A percentile compares a stretch with the other conserved stretches of the same genome.
Evolutionary conservation across 2,888 invertebrate genomes (phyloP).

Genomic region (Tanaodytes sp.): DNA sequence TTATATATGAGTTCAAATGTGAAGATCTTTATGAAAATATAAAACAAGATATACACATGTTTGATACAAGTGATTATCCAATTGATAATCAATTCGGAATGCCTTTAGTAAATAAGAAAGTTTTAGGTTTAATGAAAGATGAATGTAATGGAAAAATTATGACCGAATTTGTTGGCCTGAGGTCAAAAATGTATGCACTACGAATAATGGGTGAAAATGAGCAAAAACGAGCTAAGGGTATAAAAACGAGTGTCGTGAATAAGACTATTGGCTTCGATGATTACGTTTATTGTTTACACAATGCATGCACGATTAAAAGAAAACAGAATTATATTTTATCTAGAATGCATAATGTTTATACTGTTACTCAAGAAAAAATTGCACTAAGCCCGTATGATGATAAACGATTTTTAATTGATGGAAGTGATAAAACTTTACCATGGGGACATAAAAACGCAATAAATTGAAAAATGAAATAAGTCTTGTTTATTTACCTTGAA

Average conservation of each 20-base stretch:
- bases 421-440: constrained; percentile 5
- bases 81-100: constrained; percentile 55
- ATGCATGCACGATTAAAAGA: neutral
- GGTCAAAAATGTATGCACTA: constrained; percentile 23
- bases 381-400: too few relatives aligned
- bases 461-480: too few relatives aligned
- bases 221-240: neutral
- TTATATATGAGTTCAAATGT: constrained; percentile 62
- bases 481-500: too few relatives aligned
- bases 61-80: too few relatives aligned
- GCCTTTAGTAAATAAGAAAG: too few relatives aligned
- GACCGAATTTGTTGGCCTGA: constrained; percentile 6
- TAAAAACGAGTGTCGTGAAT: too few relatives aligned
- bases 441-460: constrained; percentile 19
- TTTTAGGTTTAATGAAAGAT: too few relatives aligned
- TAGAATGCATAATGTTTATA: constrained; percentile 16
- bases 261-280: too few relatives aligned
- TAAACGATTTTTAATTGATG: constrained; percentile 14
- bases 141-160: too few relatives aligned
- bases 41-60: too few relatives aligned
- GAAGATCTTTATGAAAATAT: constrained; percentile 64
- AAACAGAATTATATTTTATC: constrained; percentile 5
- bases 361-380: constrained; percentile 1
- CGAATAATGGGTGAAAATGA: neutral
- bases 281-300: neutral